phyloP scores from a whole-genome alignment of 2,113 vertebrate genomes.

The Centropus bengalensis region DNA sequence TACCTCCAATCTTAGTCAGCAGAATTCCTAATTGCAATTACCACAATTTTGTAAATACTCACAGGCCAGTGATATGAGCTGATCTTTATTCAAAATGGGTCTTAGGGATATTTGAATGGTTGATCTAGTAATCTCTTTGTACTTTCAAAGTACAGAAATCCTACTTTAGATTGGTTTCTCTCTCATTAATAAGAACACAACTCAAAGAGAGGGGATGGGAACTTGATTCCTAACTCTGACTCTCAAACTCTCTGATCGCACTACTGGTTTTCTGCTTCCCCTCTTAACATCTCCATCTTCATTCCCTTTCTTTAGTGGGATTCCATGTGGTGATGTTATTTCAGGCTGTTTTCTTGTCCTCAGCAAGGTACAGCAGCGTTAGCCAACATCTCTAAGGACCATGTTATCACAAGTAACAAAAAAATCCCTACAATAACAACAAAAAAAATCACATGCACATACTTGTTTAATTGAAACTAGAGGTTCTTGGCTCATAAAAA shows the following conservation, averaged over 20 bases:
- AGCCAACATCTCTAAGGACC: neutral
- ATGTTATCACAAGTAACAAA: neutral
- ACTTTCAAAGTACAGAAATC: neutral
- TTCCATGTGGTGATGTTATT: neutral
- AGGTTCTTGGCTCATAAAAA: neutral
- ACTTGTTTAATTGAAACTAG: neutral
- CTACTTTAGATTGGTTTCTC: neutral
- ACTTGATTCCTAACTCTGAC: neutral
- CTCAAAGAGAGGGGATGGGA: neutral
- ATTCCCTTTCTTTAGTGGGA: neutral
- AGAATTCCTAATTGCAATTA: neutral
- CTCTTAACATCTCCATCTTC: neutral
- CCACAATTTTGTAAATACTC: neutral
- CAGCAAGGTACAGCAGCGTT: neutral
- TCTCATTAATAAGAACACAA: neutral
- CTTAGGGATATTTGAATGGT: neutral
- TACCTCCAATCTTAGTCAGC: neutral
- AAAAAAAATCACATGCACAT: neutral
- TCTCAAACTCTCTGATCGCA: neutral
- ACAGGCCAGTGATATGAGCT: neutral
- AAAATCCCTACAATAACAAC: neutral
- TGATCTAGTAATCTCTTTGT: neutral
- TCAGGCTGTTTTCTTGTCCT: neutral
- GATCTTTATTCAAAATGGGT: neutral
- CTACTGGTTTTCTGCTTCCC: neutral